A percentile compares a stretch with the other conserved stretches of the same genome.
These are phyloP conservation scores for Enteromius fasciolatus DNA, from an alignment of 2,797 vertebrate species.

Conservation along the genomic window DNA sequence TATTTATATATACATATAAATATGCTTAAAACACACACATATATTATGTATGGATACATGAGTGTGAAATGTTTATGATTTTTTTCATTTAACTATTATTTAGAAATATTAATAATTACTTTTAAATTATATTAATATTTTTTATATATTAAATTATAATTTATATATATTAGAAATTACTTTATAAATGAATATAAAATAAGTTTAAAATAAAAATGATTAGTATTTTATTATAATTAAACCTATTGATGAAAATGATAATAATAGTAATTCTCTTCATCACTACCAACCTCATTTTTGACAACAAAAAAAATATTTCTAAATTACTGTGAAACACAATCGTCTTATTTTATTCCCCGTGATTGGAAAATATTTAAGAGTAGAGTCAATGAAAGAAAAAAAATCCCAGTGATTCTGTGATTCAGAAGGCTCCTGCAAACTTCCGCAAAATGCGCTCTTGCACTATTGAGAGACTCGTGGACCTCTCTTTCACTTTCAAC, in stretches of 20 bases:
- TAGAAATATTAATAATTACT: not conserved
- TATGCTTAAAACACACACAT: not conserved
- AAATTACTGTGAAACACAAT: not conserved
- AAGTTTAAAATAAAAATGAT: not conserved
- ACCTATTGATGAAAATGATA: not conserved
- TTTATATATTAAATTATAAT: not conserved
- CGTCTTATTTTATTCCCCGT: not conserved
- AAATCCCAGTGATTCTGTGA: conserved; percentile 4
- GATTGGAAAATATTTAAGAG: not conserved
- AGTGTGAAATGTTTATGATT: not conserved
- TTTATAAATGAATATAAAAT: not conserved
- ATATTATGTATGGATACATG: not conserved
- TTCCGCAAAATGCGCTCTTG: not conserved
- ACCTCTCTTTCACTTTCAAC: conserved; percentile 32
- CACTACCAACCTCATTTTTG: not conserved
- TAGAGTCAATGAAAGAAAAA: not conserved
- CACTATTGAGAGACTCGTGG: conserved; percentile 26
- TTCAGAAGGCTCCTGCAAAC: conserved; percentile 17
- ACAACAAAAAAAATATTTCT: not conserved
- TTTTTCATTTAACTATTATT: not conserved
- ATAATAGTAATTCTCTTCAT: not conserved
- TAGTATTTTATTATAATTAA: not conserved
- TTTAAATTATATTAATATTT: not conserved
- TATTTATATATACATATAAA: not conserved
- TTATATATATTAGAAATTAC: not conserved